Evolutionary conservation across 2,113 vertebrate genomes (phyloP), one percentile per base, ranked within the genome.

Genomic region (Ictalurus furcatus): DNA sequence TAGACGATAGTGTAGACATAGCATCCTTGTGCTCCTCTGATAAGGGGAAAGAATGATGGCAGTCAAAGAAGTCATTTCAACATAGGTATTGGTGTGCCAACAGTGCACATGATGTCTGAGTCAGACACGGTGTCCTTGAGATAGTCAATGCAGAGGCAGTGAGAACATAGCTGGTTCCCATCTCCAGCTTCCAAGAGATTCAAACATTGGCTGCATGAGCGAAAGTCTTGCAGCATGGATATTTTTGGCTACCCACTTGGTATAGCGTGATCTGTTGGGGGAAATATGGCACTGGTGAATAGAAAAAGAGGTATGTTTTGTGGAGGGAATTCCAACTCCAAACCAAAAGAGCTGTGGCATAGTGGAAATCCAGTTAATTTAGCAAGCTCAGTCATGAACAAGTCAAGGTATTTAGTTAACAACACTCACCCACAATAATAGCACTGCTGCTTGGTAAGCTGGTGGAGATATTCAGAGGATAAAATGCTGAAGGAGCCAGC

Each of bases 151-250:
- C 23, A 48, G 23, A 78, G 40, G 23, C 40, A 28, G 48, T 54
- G 28, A 56, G 52, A 23, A 56, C 48, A 54, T 80, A n/a, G 28
- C 78, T 30, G 28, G 78, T 9, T 80, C 28, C 6, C 14, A 56
- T 30, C 14, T 80, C 28, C 48, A 17, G 6, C 14, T 80, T 56
- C 6, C 28, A 54, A 19, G 3, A 16, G 44, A n/a, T 79, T 16
- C 25, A 79, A 54, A n/a, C 25, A 79, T 25, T 54, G 25, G 21
- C 48, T 79, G 40, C 76, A 79, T 54, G 48, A 48, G 44, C 2
- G 25, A 54, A 79, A 79, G 44, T 48, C 74, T 78, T 78, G 76
- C 76, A 79, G 76, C 76, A 79, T n/a, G 5, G 13, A 79, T 79
- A 79, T 48, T 79, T 79, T 52, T 54, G 25, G 3, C 76, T 79